These are phyloP conservation scores for Bombus terrestris DNA, from an alignment of 1,140 invertebrate species.

Conservation along the genomic window DNA sequence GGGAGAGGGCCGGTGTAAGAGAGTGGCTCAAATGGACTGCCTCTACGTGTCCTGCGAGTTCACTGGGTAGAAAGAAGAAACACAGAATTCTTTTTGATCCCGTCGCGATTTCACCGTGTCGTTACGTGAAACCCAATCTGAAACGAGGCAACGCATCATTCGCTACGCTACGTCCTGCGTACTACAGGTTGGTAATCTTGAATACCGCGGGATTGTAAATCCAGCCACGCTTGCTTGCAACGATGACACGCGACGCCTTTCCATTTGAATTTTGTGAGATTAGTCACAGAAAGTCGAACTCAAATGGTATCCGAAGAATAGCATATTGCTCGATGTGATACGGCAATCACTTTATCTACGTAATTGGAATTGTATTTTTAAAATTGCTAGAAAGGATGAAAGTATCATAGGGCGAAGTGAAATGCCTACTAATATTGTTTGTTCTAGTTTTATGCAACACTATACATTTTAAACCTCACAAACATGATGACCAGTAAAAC, in stretches of 20 bases:
- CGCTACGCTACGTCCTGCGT: too few relatives aligned
- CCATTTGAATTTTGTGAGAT: background rate
- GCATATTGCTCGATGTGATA: too few relatives aligned
- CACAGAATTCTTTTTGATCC: background rate
- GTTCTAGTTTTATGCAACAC: too few relatives aligned
- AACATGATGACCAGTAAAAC: too few relatives aligned
- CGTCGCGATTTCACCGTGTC: background rate
- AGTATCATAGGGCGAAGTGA: too few relatives aligned
- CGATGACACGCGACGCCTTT: background rate
- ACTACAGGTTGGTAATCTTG: too few relatives aligned
- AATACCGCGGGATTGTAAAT: too few relatives aligned
- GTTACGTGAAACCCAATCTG: slow-evolving; percentile 10
- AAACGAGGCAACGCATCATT: background rate
- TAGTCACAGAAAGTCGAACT: background rate
- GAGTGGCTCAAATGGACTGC: background rate
- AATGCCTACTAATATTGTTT: too few relatives aligned
- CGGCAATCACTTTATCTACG: background rate
- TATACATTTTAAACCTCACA: too few relatives aligned
- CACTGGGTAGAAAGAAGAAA: background rate
- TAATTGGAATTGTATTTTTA: too few relatives aligned
- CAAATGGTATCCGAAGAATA: background rate
- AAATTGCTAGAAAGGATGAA: too few relatives aligned
- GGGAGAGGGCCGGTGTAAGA: slow-evolving; percentile 2
- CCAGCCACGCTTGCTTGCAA: too few relatives aligned
- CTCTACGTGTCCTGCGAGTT: background rate